phyloP scores from a whole-genome alignment of 2,113 vertebrate species.

The Tretioscincus oriximinensis region DNA sequence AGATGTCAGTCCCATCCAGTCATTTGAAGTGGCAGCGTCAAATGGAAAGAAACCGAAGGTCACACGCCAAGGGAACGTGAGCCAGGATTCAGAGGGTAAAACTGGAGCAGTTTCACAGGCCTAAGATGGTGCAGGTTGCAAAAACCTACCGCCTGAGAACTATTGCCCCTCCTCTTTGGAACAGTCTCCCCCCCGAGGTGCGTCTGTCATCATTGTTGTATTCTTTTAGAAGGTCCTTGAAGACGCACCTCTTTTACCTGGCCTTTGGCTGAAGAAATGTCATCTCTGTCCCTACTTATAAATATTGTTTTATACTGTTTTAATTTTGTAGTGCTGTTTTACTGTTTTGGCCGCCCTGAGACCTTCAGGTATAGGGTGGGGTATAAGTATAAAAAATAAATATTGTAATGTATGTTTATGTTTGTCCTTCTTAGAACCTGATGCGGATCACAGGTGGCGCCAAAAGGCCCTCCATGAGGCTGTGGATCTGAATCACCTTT shows the following conservation, averaged over 20 bases:
- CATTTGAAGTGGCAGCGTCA: constrained; percentile 75
- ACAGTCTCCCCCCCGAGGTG: too few species aligned
- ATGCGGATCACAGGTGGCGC: constrained; percentile 61
- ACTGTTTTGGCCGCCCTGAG: too few species aligned
- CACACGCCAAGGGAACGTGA: constrained; percentile 75
- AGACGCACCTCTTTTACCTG: too few species aligned
- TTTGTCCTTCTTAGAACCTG: constrained; percentile 60
- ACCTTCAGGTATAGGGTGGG: too few species aligned
- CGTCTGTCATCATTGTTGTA: too few species aligned
- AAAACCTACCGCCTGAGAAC: constrained; percentile 44
- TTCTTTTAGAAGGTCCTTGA: too few species aligned
- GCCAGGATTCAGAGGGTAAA: constrained; percentile 69
- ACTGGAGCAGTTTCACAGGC: constrained; percentile 48
- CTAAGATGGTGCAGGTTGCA: constrained; percentile 22
- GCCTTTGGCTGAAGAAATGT: too few species aligned
- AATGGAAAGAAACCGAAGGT: constrained; percentile 72
- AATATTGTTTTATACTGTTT: too few species aligned
- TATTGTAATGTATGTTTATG: constrained; percentile 19
- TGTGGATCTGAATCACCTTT: constrained; percentile 79
- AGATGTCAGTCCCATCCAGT: constrained; percentile 82
- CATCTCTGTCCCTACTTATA: too few species aligned
- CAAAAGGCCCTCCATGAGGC: constrained; percentile 77
- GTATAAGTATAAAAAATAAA: too few species aligned
- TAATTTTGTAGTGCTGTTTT: too few species aligned
- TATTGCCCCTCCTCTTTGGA: too few species aligned